Conservation (phyloP, 2,888 invertebrate species). For the Watsonalla binaria region DNA sequence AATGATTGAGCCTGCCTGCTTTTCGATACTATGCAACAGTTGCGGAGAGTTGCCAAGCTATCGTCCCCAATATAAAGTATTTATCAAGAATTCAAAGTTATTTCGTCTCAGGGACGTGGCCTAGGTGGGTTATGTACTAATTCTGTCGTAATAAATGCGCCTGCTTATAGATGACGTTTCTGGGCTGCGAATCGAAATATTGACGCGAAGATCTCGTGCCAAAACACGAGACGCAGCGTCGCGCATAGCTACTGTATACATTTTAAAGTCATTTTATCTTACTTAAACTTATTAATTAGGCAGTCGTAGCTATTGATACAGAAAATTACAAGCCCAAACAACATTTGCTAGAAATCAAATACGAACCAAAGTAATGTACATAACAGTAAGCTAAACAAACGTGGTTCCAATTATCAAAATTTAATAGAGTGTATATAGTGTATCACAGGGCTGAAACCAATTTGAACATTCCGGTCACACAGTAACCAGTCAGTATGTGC, state of each 20-base stretch:
- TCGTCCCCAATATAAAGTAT: constrained; percentile 31
- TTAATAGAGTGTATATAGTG: constrained; percentile 10
- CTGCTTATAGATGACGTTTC: constrained; percentile 66
- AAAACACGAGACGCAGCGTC: constrained; percentile 44
- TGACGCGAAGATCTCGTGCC: constrained; percentile 63
- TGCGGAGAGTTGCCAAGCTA: not conserved
- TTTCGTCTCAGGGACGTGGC: constrained; percentile 52
- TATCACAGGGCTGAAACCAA: constrained; percentile 13
- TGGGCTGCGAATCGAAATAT: constrained; percentile 71
- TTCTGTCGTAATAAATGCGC: constrained; percentile 67
- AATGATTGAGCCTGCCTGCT: not conserved
- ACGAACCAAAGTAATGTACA: no score
- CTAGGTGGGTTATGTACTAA: constrained; percentile 50
- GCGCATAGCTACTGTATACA: constrained; percentile 11
- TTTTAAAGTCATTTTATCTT: not conserved
- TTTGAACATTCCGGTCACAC: constrained; percentile 17
- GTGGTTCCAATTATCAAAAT: constrained; percentile 2
- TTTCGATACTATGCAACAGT: constrained; percentile 11
- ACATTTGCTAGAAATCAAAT: no score
- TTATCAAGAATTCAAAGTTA: constrained; percentile 35
- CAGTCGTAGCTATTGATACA: not conserved
- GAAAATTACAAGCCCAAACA: no score
- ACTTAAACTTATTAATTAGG: not conserved
- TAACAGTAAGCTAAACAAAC: no score
- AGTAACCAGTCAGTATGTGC: constrained; percentile 18